These are phyloP conservation scores for Emydoidea blandingii DNA, from an alignment of 2,797 vertebrate genomes.

Conservation along the genomic window DNA sequence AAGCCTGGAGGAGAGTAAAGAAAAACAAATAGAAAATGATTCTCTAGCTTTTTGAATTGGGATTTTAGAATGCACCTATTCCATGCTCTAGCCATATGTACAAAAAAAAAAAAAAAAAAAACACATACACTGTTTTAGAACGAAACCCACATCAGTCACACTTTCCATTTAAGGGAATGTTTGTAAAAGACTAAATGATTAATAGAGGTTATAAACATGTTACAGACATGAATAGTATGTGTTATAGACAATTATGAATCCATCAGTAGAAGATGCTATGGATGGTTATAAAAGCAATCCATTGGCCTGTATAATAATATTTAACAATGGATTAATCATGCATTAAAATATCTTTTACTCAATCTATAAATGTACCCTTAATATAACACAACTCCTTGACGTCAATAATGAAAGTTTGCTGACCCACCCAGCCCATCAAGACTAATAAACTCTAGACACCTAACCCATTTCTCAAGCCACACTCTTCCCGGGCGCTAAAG, in stretches of 20 bases:
- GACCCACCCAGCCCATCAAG: rapidly evolving
- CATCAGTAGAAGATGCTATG: constrained; percentile 32
- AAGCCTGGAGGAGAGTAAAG: background rate
- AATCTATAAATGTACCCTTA: background rate
- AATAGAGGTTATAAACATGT: constrained; percentile 34
- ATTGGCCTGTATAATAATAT: constrained; percentile 28
- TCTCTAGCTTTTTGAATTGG: background rate
- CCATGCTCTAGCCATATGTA: background rate
- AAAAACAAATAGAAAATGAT: background rate
- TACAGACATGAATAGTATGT: constrained; percentile 14
- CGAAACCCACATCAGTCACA: background rate
- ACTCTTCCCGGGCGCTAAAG: background rate
- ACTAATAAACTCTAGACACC: rapidly evolving
- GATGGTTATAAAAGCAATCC: constrained; percentile 39
- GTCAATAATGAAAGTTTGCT: background rate
- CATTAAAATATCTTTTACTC: background rate
- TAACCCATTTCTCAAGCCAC: background rate
- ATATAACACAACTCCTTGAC: background rate
- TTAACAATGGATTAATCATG: constrained; percentile 7
- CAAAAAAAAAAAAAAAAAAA: background rate
- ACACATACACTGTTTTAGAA: background rate
- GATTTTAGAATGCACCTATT: background rate
- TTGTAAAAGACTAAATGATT: constrained; percentile 45
- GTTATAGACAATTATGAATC: background rate
- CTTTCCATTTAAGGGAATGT: constrained; percentile 6